phyloP scores from a whole-genome alignment of 1,140 invertebrate genomes.

The Carcinoscorpius rotundicauda region DNA sequence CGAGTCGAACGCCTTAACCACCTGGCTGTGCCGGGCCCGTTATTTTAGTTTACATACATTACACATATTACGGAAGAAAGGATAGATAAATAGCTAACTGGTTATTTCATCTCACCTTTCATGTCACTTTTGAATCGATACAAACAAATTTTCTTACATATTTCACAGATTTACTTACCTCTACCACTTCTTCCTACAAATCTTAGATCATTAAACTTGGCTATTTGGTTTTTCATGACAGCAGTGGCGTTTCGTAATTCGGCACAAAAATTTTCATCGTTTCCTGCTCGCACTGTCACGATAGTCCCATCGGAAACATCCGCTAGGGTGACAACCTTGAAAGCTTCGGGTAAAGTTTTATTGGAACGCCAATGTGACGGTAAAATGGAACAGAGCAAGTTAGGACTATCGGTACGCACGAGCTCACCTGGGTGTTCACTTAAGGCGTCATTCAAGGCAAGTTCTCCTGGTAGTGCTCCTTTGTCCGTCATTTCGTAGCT shows the following conservation, averaged over 20 bases:
- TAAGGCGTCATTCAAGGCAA: constrained; percentile 65
- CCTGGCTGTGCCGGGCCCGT: too few relatives aligned
- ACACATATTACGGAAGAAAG: too few relatives aligned
- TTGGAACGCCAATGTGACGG: constrained; percentile 54
- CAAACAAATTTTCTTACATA: too few relatives aligned
- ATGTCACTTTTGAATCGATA: too few relatives aligned
- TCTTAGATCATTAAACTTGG: constrained; percentile 91
- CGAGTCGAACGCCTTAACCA: too few relatives aligned
- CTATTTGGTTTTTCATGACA: constrained; percentile 93
- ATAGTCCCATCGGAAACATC: constrained; percentile 90
- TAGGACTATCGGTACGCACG: constrained; percentile 27
- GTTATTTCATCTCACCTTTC: too few relatives aligned
- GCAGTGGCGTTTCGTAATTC: constrained; percentile 86
- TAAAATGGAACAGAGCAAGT: constrained; percentile 27
- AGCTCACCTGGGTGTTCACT: constrained; percentile 51
- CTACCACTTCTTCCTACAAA: constrained; percentile 95
- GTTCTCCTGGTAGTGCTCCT: constrained; percentile 24
- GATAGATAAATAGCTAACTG: too few relatives aligned
- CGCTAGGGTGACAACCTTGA: constrained; percentile 83
- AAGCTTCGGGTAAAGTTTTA: constrained; percentile 86
- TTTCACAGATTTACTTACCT: constrained; percentile 50
- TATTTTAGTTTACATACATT: too few relatives aligned
- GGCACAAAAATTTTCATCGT: constrained; percentile 93
- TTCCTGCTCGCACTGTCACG: constrained; percentile 84
- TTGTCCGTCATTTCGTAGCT: constrained; percentile 16